Percentiles rank a stretch among this genome's conserved stretches.
phyloP scores from a whole-genome alignment of 2,888 invertebrate species.

The Andrena haemorrhoa region DNA sequence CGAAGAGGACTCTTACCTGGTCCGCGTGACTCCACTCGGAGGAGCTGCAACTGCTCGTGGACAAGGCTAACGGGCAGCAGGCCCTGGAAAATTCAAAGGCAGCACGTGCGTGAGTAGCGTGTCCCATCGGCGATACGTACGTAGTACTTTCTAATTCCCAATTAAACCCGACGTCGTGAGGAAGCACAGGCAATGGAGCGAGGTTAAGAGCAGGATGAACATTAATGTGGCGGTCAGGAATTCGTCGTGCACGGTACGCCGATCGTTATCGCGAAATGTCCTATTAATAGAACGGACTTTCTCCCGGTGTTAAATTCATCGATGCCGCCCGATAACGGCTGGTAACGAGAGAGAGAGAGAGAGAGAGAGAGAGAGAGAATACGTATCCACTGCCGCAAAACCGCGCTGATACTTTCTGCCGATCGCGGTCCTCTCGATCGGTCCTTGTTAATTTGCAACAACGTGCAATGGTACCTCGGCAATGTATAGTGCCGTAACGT shows the following conservation, averaged over 20 bases:
- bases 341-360: slow-evolving; percentile 15
- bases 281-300: slow-evolving; percentile 73
- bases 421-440: slow-evolving; percentile 5
- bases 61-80: slow-evolving; percentile 81
- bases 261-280: slow-evolving; percentile 67
- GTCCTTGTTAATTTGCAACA: slow-evolving; percentile 29
- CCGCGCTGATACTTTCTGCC: slow-evolving; percentile 19
- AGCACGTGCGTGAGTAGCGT: slow-evolving; percentile 28
- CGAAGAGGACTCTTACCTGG: slow-evolving; percentile 75
- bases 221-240: slow-evolving; percentile 61
- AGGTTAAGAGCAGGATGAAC: slow-evolving; percentile 48
- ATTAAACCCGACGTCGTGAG: slow-evolving; percentile 50
- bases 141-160: slow-evolving; percentile 51
- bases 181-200: slow-evolving; percentile 12
- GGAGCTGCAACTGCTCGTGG: slow-evolving; percentile 80
- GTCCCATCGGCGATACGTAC: slow-evolving; percentile 27
- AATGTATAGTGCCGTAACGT: background rate
- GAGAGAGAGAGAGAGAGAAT: too few relatives aligned
- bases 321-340: slow-evolving; percentile 62
- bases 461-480: background rate
- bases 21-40: slow-evolving; percentile 82
- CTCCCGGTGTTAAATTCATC: slow-evolving; percentile 63
- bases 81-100: slow-evolving; percentile 72
- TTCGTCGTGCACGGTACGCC: slow-evolving; percentile 42
- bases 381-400: slow-evolving; percentile 28